Base-by-base conservation (phyloP, 2,797 vertebrate species). In the Acrossocheilus wenchowensis region DNA sequence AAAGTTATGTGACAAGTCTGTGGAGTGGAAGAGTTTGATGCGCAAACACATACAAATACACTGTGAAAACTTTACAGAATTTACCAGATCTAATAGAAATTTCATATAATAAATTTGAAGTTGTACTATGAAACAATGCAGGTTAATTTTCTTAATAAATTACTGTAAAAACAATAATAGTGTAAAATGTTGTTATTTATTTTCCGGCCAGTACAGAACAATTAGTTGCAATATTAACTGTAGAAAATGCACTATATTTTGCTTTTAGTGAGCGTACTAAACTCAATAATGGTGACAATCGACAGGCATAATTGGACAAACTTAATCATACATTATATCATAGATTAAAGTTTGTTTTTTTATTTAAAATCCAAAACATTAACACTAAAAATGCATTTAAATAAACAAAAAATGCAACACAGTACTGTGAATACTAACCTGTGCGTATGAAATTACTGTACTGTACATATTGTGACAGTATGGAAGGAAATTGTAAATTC, bases 1-100 rank as follows among this genome's bases (percentile, higher is more conserved):
- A 83, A 83, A 85, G 84, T 80, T 80, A 60, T 62, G 77, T 85
- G 84, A 85, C 52, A 43, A 79, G 50, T 66, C 45, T 84, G 23
- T 57, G 15, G 23, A 78, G 66, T 54, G 74, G 48, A 78, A 64
- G 74, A 78, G 74, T 85, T 69, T 84, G 26, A 80, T 6, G 57
- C 75, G 34, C 74, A 77, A 2, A 43, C 30, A 39, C 39, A 60
- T 5, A 60, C 15, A 30, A 14, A 75, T n/a, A 11, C 78, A 48
- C 23, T 74, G 6, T 45, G 43, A 48, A 74, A 26, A 17, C 14
- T 34, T 7, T 26, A 62, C n/a, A 26, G n/a, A 62, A 26, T 66
- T 66, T 17, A 66, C 26, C 26, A 66, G 36, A 74, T 48, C 2
- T 43, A 45, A 73, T 73, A 73, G 5, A n/a, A 36, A 36, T 68